Base-by-base conservation (phyloP, 2,113 vertebrate genomes). In the Rhagologus leucostigma region DNA sequence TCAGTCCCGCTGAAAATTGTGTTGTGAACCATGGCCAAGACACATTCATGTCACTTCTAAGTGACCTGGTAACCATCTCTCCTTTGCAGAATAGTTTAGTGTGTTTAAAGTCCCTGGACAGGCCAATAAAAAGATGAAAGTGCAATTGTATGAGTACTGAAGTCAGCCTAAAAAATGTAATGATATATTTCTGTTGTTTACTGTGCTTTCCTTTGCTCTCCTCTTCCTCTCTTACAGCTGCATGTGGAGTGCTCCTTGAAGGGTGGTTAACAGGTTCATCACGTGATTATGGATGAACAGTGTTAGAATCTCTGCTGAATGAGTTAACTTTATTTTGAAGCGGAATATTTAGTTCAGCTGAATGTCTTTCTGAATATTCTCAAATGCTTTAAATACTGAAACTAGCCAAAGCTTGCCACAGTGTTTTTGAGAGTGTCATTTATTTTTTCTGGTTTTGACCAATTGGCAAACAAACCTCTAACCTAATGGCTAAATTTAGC, bases 221-320 rank as follows among this genome's bases (percentile, higher is more conserved):
- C 22, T 24, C 21, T 71, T 79, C 39, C 4, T 3, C 20, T 59
- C 46, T 9, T 24, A 10, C 20, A 47, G 21, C 27, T 47, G 2
- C 0, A 0, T 18, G 12, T 46, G 11, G 23, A 27, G 35, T 13
- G n/a, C 33, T 79, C 19, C 30, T 59, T 47, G 60, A 63, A 63
- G 57, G 18, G 7, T 24, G 10, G 47, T n/a, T 47, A 70, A 55
- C 37, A 55, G 4, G 16, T 67, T 94, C 12, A 27, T 62, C 16
- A 4, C 0, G 0, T 4, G 2, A 6, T 41, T 69, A 27, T 9
- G 11, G 57, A 20, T 35, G 74, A 79, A 39, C 11, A 44, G 3
- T 1, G 1, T 53, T 30, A 59, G 23, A 87, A 30, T n/a, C 27
- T 64, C 39, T 67, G 47, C 35, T 83, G 42, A 81, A 59, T 2